Base-by-base conservation (phyloP, 2,888 invertebrate genomes). In the Drosophila paranaensis region DNA sequence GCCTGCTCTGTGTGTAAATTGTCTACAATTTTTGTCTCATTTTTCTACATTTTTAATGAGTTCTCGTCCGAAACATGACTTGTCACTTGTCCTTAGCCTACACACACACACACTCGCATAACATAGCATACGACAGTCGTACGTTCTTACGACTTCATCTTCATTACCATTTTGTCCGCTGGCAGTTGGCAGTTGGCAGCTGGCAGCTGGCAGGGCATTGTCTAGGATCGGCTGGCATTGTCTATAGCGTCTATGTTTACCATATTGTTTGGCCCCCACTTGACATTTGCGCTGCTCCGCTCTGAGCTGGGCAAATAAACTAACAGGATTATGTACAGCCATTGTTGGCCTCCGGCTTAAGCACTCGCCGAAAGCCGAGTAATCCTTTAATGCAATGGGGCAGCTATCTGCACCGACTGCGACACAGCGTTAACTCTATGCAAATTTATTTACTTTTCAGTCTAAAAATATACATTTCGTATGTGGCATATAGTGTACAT, bases 321-420 rank as follows among this genome's bases (percentile, higher is more conserved):
- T 88, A 88, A 88, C 89, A 88, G 85, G 88, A 88, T 89, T 89
- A 86, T 79, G 78, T 75, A 65, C 60, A 62, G 43, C 71, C 76
- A 82, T 77, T 79, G 87, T 84, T 66, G 64, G 74, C 61, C 81
- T 58, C 50, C 35, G 71, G 60, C 77, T 65, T 60, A 62, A 60
- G 54, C 63, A 53, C 62, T 58, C 48, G 60, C 65, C 61, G 74
- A 65, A 67, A 61, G 56, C 45, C 60, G 72, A 62, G 73, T 84
- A 89, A 87, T 85, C 88, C 89, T 85, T 87, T 87, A 76, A 81
- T 81, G 80, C 81, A 50, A 48, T 35, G 53, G 54, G 45, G 14
- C 61, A 25, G 71, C 67, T 55, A 25, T 46, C 57, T 55, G 46
- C 39, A 46, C 61, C 56, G 40, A 62, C 66, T 39, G 50, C 65